These are phyloP conservation scores for Rotaria magnacalcarata DNA, from an alignment of 2,888 invertebrate species.

Conservation along the genomic window DNA sequence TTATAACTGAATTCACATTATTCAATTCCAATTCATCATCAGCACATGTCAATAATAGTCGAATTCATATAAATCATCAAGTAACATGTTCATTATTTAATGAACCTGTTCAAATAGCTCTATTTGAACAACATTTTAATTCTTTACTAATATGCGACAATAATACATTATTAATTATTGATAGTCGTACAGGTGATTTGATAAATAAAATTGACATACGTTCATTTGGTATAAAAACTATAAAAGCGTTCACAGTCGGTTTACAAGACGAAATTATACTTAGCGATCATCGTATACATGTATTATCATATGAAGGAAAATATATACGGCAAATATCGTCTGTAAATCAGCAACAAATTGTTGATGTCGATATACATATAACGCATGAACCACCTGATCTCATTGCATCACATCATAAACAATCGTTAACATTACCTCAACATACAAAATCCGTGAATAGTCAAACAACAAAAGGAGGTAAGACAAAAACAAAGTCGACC, in stretches of 20 bases:
- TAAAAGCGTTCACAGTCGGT: background rate
- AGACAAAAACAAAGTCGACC: background rate
- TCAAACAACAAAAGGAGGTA: background rate
- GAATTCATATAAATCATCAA: background rate
- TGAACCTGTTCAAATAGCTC: conserved; percentile 28
- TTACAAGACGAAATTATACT: conserved; percentile 20
- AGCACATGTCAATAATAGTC: background rate
- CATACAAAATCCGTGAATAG: background rate
- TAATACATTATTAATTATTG: conserved; percentile 27
- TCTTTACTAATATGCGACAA: background rate
- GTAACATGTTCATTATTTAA: conserved; percentile 25
- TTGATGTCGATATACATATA: conserved; percentile 8
- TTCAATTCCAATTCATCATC: background rate
- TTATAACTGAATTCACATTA: background rate
- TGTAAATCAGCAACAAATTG: conserved; percentile 23
- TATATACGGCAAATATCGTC: background rate
- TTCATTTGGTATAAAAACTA: conserved; percentile 17
- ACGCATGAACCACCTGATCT: conserved; percentile 29
- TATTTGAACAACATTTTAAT: background rate
- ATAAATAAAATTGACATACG: conserved; percentile 6
- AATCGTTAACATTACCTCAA: background rate
- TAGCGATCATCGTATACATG: conserved; percentile 19
- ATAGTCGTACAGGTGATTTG: conserved; percentile 27
- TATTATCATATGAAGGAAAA: conserved; percentile 3
- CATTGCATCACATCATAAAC: conserved; percentile 17